Evolutionary conservation across 2,113 vertebrate genomes (phyloP).

Genomic region (Pao palembangensis): DNA sequence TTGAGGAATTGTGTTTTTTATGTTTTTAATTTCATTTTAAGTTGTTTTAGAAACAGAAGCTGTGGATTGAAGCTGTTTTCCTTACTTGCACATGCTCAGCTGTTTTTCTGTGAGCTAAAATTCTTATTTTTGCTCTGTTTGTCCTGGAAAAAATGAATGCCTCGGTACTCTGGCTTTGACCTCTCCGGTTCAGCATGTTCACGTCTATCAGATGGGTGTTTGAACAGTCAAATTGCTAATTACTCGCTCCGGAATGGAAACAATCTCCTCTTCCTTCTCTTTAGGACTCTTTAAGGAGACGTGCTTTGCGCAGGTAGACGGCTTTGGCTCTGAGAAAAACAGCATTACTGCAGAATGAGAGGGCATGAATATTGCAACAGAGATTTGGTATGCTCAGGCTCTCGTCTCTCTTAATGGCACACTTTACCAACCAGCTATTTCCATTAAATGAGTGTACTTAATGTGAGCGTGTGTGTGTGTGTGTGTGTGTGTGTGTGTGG

Average conservation of each 20-base stretch:
- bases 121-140: not conserved
- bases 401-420: conserved; percentile 83
- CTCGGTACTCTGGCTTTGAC: conserved; percentile 23
- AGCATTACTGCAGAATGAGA: conserved; percentile 66
- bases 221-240: conserved; percentile 48
- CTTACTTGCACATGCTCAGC: too few species aligned
- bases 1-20: too few species aligned
- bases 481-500: conserved; percentile 6
- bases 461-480: conserved; percentile 36
- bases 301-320: conserved; percentile 57
- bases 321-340: conserved; percentile 66
- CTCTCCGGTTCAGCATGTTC: conserved; percentile 28
- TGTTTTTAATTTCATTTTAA: too few species aligned
- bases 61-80: too few species aligned
- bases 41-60: not conserved
- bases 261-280: conserved; percentile 36
- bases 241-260: conserved; percentile 21
- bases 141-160: conserved; percentile 4
- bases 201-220: conserved; percentile 29
- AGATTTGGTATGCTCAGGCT: conserved; percentile 70
- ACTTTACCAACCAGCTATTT: conserved; percentile 85
- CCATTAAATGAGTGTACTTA: conserved; percentile 82
- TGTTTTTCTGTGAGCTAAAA: too few species aligned
- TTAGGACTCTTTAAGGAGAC: conserved; percentile 47
- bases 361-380: conserved; percentile 75